A percentile compares a stretch with the other conserved stretches of the same genome.
These are phyloP conservation scores for Pionites leucogaster DNA, from an alignment of 2,113 vertebrate genomes.

Conservation along the genomic window DNA sequence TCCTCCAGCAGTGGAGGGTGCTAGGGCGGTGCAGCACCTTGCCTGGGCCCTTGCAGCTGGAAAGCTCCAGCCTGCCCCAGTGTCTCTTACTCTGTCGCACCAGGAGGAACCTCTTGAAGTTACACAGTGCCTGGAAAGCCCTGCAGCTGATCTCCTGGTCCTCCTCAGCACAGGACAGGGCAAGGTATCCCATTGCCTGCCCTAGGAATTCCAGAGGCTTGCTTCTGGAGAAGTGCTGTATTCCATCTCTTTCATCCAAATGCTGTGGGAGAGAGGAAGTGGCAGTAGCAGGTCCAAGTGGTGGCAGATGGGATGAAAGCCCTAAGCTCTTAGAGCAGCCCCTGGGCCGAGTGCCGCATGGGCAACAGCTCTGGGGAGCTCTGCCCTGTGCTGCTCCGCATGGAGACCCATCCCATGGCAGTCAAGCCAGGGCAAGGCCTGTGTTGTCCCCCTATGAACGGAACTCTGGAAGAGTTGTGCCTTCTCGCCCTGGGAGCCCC, in stretches of 20 bases:
- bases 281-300: neutral
- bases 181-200: neutral
- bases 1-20: neutral
- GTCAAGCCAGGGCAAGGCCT: neutral
- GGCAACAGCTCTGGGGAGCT: neutral
- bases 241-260: neutral
- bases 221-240: neutral
- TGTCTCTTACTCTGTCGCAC: neutral
- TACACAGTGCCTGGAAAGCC: neutral
- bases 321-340: neutral
- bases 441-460: neutral
- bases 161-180: neutral
- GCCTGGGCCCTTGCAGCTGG: neutral
- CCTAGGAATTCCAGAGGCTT: neutral
- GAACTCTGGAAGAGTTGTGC: neutral
- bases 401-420: neutral
- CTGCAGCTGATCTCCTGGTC: neutral
- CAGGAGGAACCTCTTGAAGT: neutral
- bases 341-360: neutral
- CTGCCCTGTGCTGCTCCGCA: neutral
- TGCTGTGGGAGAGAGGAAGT: neutral
- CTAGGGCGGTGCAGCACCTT: neutral
- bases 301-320: neutral
- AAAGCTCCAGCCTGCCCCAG: neutral
- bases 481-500: neutral